Percentiles rank a stretch among this genome's conserved stretches.
Conservation (phyloP, 2,113 vertebrate genomes). For the Pontoporia blainvillei region DNA sequence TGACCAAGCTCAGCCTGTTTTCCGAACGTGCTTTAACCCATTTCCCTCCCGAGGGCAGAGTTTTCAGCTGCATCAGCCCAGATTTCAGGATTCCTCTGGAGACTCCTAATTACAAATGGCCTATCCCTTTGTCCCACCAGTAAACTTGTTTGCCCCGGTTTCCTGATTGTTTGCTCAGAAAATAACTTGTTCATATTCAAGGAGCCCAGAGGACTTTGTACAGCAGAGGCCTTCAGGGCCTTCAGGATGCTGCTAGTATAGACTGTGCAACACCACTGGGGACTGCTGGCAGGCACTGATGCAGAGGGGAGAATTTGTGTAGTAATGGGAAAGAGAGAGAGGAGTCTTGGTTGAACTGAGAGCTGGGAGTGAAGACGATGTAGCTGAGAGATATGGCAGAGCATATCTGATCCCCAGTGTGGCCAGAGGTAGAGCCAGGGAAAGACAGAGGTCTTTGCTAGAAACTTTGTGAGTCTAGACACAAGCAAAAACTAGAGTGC, state of each 20-base stretch:
- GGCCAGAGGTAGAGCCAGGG: background rate
- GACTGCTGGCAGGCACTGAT: fast-evolving
- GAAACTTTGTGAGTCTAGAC: background rate
- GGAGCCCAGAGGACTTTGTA: background rate
- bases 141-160: background rate
- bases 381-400: fast-evolving
- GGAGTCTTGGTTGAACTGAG: background rate
- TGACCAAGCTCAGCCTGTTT: background rate
- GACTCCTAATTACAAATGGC: background rate
- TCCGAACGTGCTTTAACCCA: background rate
- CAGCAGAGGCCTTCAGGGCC: background rate
- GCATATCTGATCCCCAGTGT: fast-evolving
- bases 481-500: background rate
- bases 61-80: background rate
- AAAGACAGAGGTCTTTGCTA: background rate
- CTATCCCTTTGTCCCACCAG: too few relatives aligned
- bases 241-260: fast-evolving
- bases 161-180: background rate
- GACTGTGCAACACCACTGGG: fast-evolving
- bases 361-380: fast-evolving
- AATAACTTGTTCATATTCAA: background rate
- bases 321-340: too few relatives aligned
- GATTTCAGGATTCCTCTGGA: background rate
- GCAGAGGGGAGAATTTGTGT: background rate
- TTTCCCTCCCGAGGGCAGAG: background rate